A percentile compares a stretch with the other conserved stretches of the same genome.
Evolutionary conservation across 2,888 invertebrate genomes (phyloP).

Genomic region (Branchipolynoe longqiensis): DNA sequence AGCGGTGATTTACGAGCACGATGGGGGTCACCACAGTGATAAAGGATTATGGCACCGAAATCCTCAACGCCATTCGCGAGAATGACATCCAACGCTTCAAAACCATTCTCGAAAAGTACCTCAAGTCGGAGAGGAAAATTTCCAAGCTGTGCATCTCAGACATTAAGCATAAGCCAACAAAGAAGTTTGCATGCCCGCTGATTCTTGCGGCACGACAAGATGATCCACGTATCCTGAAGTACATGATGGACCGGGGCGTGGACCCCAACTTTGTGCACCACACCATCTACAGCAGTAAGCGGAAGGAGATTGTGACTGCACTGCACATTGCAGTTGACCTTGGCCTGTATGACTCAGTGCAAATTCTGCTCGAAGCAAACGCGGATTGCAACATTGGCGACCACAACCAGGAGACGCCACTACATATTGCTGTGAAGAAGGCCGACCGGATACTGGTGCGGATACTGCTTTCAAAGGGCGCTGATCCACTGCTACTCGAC

Average conservation of each 20-base stretch:
- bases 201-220: constrained; percentile 69
- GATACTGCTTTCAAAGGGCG: constrained; percentile 69
- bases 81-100: constrained; percentile 67
- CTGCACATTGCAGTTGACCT: constrained; percentile 70
- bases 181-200: constrained; percentile 71
- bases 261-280: constrained; percentile 71
- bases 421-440: constrained; percentile 71
- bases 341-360: constrained; percentile 65
- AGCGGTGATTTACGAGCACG: constrained; percentile 51
- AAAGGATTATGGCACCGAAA: constrained; percentile 69
- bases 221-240: constrained; percentile 68
- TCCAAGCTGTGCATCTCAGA: constrained; percentile 68
- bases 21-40: constrained; percentile 68
- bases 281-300: constrained; percentile 68
- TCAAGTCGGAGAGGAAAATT: constrained; percentile 65
- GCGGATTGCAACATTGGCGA: constrained; percentile 69
- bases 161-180: constrained; percentile 70
- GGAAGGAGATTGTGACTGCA: constrained; percentile 67
- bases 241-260: constrained; percentile 68
- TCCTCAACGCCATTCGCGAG: constrained; percentile 69
- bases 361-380: constrained; percentile 66
- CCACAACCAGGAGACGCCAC: constrained; percentile 69
- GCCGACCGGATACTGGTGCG: constrained; percentile 67
- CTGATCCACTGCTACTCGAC: constrained; percentile 67
- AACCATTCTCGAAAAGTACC: constrained; percentile 67